These are phyloP conservation scores for Nyctibius grandis DNA, from an alignment of 2,797 vertebrate genomes.

Conservation along the genomic window DNA sequence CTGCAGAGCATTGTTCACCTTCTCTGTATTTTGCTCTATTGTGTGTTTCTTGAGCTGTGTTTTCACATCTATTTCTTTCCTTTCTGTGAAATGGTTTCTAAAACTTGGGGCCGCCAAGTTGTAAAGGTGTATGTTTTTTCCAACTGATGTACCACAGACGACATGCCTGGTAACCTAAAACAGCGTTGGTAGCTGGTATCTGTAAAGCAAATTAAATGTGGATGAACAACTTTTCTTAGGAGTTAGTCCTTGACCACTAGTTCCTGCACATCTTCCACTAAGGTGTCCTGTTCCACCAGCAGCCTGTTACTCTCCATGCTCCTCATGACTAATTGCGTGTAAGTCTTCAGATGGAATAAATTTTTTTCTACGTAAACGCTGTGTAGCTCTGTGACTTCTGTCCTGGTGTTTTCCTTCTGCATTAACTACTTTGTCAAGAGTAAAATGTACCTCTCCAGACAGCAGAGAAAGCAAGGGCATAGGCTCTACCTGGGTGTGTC, in stretches of 20 bases:
- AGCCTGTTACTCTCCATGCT: slow-evolving; percentile 64
- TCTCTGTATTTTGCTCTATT: slow-evolving; percentile 47
- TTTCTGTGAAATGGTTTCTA: slow-evolving; percentile 74
- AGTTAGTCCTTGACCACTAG: slow-evolving; percentile 63
- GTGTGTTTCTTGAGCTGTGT: slow-evolving; percentile 74
- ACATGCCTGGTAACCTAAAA: slow-evolving; percentile 14
- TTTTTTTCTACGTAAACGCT: slow-evolving; percentile 73
- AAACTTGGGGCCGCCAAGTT: slow-evolving; percentile 71
- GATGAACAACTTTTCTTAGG: slow-evolving; percentile 41
- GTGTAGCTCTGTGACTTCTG: slow-evolving; percentile 3
- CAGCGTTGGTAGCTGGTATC: slow-evolving; percentile 56
- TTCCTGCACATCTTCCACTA: slow-evolving; percentile 65
- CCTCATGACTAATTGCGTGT: slow-evolving; percentile 68
- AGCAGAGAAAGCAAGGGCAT: not conserved
- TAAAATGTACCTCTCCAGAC: not conserved
- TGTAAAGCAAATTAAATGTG: slow-evolving; percentile 39
- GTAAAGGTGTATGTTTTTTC: slow-evolving; percentile 66
- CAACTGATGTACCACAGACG: slow-evolving; percentile 6
- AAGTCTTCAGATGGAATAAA: slow-evolving; percentile 79
- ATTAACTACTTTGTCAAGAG: not conserved
- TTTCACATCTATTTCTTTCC: slow-evolving; percentile 70
- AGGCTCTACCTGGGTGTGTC: rapidly evolving
- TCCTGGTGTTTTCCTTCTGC: not conserved
- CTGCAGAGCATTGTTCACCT: not conserved
- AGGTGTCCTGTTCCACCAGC: slow-evolving; percentile 71